Percentiles rank a stretch among this genome's conserved stretches.
Conservation (phyloP, 2,797 vertebrate species). For the Rhinophrynus dorsalis region DNA sequence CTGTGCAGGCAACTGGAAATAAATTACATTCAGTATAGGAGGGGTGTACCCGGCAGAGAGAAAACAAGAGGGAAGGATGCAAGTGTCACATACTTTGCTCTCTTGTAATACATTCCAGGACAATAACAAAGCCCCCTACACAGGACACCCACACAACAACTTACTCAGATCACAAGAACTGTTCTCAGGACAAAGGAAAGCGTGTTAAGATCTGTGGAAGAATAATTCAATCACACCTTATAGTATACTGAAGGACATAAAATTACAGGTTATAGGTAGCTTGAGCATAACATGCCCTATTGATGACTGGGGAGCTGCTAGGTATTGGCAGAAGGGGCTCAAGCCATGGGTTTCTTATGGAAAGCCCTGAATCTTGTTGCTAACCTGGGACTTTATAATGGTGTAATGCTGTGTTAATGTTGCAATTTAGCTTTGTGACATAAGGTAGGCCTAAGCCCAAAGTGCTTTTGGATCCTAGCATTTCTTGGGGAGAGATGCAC, state of each 20-base stretch:
- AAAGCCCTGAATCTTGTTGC: too few relatives aligned
- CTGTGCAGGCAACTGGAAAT: background rate
- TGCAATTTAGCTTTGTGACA: too few relatives aligned
- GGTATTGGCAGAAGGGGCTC: background rate
- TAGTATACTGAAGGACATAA: background rate
- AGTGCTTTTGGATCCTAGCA: too few relatives aligned
- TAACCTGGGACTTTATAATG: too few relatives aligned
- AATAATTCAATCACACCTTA: background rate
- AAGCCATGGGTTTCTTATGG: too few relatives aligned
- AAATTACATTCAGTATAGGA: background rate
- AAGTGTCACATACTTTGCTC: slow-evolving; percentile 2
- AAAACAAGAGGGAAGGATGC: background rate
- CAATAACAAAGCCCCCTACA: slow-evolving; percentile 9
- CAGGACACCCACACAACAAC: background rate
- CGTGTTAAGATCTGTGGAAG: too few relatives aligned
- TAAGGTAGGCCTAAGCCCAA: too few relatives aligned
- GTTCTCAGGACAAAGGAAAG: background rate
- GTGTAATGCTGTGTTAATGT: too few relatives aligned
- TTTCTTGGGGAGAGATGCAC: too few relatives aligned
- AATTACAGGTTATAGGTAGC: background rate
- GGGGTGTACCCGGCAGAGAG: background rate
- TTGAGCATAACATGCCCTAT: background rate
- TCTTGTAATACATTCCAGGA: slow-evolving; percentile 26
- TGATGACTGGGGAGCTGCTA: background rate
- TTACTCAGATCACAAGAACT: background rate